Evolutionary conservation across 35 echinoderm and acorn worm genomes (phyloP).

Genomic region (Holothuria glaberrima): DNA sequence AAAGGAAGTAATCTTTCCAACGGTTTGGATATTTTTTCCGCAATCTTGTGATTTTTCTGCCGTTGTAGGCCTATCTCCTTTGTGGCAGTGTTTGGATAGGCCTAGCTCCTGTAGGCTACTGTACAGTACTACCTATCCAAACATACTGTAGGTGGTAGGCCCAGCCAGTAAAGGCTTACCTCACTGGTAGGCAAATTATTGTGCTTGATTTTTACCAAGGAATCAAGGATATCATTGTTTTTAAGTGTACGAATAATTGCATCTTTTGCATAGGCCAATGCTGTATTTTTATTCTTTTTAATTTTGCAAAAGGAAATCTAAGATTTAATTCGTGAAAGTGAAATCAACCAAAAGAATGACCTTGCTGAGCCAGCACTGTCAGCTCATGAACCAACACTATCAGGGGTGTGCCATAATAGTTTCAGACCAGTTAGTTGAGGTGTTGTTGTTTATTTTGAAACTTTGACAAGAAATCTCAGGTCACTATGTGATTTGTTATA

Average conservation of each 20-base stretch:
- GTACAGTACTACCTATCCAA: too few relatives aligned
- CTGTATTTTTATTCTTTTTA: slow-evolving; percentile 17
- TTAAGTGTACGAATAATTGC: slow-evolving; percentile 1
- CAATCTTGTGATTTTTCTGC: too few relatives aligned
- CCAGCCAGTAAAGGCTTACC: not conserved
- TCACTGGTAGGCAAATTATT: not conserved
- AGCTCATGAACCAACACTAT: slow-evolving; percentile 15
- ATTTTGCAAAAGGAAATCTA: slow-evolving; percentile 11
- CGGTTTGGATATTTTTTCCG: too few relatives aligned
- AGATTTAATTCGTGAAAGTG: not conserved
- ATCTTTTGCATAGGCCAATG: not conserved
- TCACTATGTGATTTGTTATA: not conserved
- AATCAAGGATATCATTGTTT: not conserved
- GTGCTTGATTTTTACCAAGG: not conserved
- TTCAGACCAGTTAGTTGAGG: slow-evolving; percentile 5
- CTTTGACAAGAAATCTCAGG: slow-evolving; percentile 4
- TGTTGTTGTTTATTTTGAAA: not conserved
- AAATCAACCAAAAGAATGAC: not conserved
- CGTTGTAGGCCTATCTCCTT: too few relatives aligned
- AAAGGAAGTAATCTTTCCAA: too few relatives aligned
- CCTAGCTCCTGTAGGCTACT: too few relatives aligned
- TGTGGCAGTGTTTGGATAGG: too few relatives aligned
- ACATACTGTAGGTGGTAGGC: too few relatives aligned
- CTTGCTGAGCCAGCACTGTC: not conserved
- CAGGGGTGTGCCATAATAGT: not conserved